Evolutionary conservation across 2,888 invertebrate species (phyloP), one percentile per base, ranked within the genome.

Genomic region (Watsonalla binaria): DNA sequence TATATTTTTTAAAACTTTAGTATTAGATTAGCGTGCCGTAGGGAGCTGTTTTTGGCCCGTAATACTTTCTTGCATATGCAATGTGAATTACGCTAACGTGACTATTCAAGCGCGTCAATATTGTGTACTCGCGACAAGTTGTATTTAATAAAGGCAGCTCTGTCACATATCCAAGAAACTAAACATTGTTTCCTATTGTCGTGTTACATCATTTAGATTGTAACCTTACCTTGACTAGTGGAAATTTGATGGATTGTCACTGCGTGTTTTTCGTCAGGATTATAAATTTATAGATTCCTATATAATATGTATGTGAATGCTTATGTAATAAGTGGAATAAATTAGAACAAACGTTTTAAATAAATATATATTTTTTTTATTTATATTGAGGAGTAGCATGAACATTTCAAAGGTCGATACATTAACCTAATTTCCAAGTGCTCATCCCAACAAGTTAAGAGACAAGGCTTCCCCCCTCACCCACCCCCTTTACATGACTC

Each of bases 401-500:
- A 11, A 5, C 42, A 11, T 42, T 5, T 11, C 11, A 11, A 42
- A 42, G 37, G 39, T 49, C 15, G 11, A 49, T 11, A 39, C 39
- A 37, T 49, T 49, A 49, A 49, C 49, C 49, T 37, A 49, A 39
- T 49, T 37, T 49, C 37, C 49, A 49, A 49, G 6, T n/a, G 39
- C 14, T 49, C 37, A 49, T 49, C 49, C 49, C 11, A 37, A 15
- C 49, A 49, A 39, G 37, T 46, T 24, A 50, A 51, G 46, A 51
- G 46, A 47, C 45, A 52, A 42, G 42, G 51, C 54, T 45, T n/a
- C 57, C 50, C 54, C 59, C 51, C 48, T 55, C 55, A 6, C 61
- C 51, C 53, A n/a, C 46, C 9, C 9, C 24, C 54, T 50, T 61
- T 61, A 62, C 60, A 61, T 61, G 60, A 57, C 63, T 61, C 59